A percentile compares a stretch with the other conserved stretches of the same genome.
phyloP scores from a whole-genome alignment of 2,113 vertebrate genomes.

The Collichthys lucidus region DNA sequence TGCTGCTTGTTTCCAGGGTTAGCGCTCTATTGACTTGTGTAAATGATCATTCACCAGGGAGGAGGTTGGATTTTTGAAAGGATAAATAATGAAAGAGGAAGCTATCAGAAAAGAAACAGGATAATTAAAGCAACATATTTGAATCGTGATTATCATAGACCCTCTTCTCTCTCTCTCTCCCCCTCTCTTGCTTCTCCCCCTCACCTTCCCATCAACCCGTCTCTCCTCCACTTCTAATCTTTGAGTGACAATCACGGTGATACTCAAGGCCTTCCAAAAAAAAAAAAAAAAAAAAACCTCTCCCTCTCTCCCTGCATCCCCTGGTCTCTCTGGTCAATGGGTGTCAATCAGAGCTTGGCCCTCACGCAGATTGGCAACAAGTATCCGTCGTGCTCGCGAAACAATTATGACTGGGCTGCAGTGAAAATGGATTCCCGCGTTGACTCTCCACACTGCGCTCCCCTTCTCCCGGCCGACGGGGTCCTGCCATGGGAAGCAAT shows the following conservation, averaged over 20 bases:
- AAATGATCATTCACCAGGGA: slow-evolving; percentile 71
- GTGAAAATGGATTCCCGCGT: slow-evolving; percentile 92
- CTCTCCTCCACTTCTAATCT: slow-evolving; percentile 40
- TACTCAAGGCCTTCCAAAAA: slow-evolving; percentile 68
- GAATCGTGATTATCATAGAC: background rate
- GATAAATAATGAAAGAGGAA: slow-evolving; percentile 69
- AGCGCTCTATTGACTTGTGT: slow-evolving; percentile 74
- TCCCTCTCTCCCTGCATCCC: slow-evolving; percentile 50
- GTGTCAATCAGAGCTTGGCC: slow-evolving; percentile 91
- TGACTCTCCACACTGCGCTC: slow-evolving; percentile 82
- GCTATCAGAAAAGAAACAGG: slow-evolving; percentile 33
- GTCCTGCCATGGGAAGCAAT: slow-evolving; percentile 99
- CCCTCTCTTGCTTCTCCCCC: background rate
- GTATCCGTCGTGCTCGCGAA: slow-evolving; percentile 88
- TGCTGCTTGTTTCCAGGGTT: slow-evolving; percentile 71
- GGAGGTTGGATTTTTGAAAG: slow-evolving; percentile 42
- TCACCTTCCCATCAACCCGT: slow-evolving; percentile 21
- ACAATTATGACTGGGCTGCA: slow-evolving; percentile 92
- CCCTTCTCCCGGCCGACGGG: slow-evolving; percentile 89
- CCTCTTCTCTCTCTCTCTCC: background rate
- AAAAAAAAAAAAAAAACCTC: no score
- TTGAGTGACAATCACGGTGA: slow-evolving; percentile 76
- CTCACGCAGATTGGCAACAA: slow-evolving; percentile 89
- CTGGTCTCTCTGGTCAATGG: slow-evolving; percentile 87
- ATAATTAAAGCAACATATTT: slow-evolving; percentile 26